phyloP scores from a whole-genome alignment of 2,888 invertebrate genomes.

The Subacronicta megacephala region DNA sequence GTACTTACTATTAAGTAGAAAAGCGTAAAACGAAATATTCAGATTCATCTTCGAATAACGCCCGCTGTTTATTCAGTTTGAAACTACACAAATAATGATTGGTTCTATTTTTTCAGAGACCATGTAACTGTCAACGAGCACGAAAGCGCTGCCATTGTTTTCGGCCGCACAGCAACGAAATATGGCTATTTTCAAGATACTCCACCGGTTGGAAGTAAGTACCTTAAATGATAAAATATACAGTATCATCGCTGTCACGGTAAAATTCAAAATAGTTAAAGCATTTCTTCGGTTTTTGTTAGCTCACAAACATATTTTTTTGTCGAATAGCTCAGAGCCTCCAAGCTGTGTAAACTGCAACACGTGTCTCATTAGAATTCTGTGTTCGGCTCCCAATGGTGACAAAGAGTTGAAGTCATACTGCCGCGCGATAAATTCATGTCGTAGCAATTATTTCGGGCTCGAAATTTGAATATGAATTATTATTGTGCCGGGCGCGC shows the following conservation, averaged over 20 bases:
- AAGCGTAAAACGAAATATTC: neutral
- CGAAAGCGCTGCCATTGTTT: slow-evolving; percentile 97
- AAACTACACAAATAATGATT: slow-evolving; percentile 18
- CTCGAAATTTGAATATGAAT: slow-evolving; percentile 82
- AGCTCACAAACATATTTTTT: slow-evolving; percentile 58
- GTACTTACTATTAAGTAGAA: no score
- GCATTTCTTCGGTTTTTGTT: slow-evolving; percentile 68
- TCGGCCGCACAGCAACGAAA: slow-evolving; percentile 97
- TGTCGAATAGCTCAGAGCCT: slow-evolving; percentile 52
- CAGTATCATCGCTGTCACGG: slow-evolving; percentile 25
- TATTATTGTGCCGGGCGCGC: slow-evolving; percentile 67
- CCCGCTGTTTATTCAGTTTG: slow-evolving; percentile 12
- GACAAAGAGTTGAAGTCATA: slow-evolving; percentile 66
- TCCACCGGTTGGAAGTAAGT: slow-evolving; percentile 98
- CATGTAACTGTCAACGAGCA: slow-evolving; percentile 97
- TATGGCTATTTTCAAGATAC: slow-evolving; percentile 99
- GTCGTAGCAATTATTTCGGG: slow-evolving; percentile 74
- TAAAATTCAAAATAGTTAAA: slow-evolving; percentile 62
- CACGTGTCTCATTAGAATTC: slow-evolving; percentile 76
- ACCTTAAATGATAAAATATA: slow-evolving; percentile 52
- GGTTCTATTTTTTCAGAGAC: slow-evolving; percentile 91
- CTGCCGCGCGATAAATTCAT: slow-evolving; percentile 72
- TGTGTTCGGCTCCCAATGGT: slow-evolving; percentile 57
- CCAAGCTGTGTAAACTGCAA: slow-evolving; percentile 77
- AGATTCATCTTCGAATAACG: slow-evolving; percentile 12